phyloP scores from a whole-genome alignment of 2,113 vertebrate species.

The Coptodon bakossiorum region DNA sequence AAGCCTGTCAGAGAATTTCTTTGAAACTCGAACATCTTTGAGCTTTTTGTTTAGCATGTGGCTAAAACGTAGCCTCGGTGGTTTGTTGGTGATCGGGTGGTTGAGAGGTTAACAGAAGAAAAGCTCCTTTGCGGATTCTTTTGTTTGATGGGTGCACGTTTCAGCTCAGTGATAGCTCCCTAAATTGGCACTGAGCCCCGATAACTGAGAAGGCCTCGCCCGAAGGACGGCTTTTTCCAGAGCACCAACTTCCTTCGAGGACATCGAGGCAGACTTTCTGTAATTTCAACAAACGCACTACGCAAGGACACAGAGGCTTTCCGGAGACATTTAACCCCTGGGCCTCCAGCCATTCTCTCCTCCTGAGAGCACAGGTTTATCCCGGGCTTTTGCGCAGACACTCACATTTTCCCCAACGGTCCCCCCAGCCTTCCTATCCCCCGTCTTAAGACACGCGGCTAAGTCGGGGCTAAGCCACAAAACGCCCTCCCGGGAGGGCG shows the following conservation, averaged over 20 bases:
- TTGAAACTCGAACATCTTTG: background rate
- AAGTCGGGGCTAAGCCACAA: slow-evolving; percentile 68
- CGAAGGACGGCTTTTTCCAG: background rate
- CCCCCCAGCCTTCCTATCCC: slow-evolving; percentile 21
- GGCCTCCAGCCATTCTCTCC: slow-evolving; percentile 24
- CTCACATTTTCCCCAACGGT: slow-evolving; percentile 47
- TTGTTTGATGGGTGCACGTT: background rate
- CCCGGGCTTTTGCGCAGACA: slow-evolving; percentile 34
- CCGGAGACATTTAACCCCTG: slow-evolving; percentile 3
- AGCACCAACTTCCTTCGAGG: background rate
- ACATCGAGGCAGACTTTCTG: background rate
- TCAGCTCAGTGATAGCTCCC: background rate
- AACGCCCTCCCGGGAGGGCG: slow-evolving; percentile 55
- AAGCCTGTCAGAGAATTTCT: background rate
- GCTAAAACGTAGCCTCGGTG: background rate
- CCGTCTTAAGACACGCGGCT: slow-evolving; percentile 61
- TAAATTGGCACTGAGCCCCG: background rate
- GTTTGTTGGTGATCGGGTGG: background rate
- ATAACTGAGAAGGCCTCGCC: background rate
- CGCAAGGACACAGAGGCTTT: background rate
- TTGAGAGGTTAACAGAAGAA: background rate
- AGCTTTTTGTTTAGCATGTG: background rate
- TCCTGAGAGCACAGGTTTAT: slow-evolving; percentile 67
- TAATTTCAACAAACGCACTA: background rate
- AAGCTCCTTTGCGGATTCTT: background rate